Percentiles rank a stretch among this genome's conserved stretches.
These are phyloP conservation scores for Acromyrmex charruanus DNA, from an alignment of 1,140 invertebrate species.

Conservation along the genomic window DNA sequence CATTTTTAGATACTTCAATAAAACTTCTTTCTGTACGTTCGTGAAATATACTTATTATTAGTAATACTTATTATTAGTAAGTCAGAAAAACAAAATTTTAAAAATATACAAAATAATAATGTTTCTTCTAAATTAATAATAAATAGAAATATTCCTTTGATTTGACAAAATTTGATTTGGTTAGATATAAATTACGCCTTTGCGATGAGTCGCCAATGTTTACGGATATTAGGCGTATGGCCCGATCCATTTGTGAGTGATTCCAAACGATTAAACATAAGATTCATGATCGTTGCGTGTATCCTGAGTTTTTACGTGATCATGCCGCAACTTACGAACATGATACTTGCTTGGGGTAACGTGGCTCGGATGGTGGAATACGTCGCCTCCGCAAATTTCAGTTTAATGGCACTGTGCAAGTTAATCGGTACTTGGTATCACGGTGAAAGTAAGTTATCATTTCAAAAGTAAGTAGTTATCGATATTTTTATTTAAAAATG, in stretches of 20 bases:
- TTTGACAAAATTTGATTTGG: neutral
- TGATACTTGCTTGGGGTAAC: constrained; percentile 20
- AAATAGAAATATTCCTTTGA: neutral
- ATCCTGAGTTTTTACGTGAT: neutral
- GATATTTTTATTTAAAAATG: neutral
- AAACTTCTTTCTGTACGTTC: too few relatives aligned
- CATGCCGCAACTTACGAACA: neutral
- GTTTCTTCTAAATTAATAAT: neutral
- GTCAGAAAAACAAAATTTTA: neutral
- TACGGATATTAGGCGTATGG: constrained; percentile 38
- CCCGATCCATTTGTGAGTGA: constrained; percentile 3
- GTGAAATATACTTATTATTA: neutral
- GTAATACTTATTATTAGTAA: neutral
- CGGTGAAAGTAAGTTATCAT: constrained; percentile 9
- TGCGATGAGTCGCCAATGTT: neutral
- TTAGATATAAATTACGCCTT: constrained; percentile 29
- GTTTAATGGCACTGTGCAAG: constrained; percentile 22
- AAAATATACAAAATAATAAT: neutral
- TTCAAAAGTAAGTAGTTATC: neutral
- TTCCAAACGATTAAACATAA: neutral
- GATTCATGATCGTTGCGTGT: neutral
- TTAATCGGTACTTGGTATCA: constrained; percentile 21
- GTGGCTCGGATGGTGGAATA: neutral
- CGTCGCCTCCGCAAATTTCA: neutral
- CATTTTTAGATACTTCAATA: too few relatives aligned